A percentile compares a stretch with the other conserved stretches of the same genome.
These are phyloP conservation scores for Cheilosia vulpina DNA, from an alignment of 2,888 invertebrate genomes.

Conservation along the genomic window DNA sequence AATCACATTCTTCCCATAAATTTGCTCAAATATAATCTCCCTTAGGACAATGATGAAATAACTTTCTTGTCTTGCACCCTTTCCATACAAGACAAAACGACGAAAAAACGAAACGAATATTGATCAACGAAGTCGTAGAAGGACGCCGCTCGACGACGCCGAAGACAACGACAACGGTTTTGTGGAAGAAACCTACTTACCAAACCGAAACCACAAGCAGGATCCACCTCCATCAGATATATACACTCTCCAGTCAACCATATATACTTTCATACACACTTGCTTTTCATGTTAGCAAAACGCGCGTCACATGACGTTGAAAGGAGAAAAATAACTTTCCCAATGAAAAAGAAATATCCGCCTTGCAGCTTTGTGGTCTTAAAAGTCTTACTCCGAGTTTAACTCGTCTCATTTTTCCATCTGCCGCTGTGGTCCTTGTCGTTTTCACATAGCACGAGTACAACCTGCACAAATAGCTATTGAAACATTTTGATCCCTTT, in stretches of 20 bases:
- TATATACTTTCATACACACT: constrained; percentile 29
- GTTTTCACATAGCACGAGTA: constrained; percentile 27
- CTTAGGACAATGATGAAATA: constrained; percentile 70
- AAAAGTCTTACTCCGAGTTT: constrained; percentile 48
- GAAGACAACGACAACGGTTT: constrained; percentile 6
- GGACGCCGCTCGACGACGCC: background rate
- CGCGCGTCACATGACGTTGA: background rate
- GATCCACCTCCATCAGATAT: constrained; percentile 48
- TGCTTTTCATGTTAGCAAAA: constrained; percentile 33
- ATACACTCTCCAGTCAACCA: constrained; percentile 47
- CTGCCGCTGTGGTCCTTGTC: constrained; percentile 12
- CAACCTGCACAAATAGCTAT: constrained; percentile 71
- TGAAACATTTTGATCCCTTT: constrained; percentile 72
- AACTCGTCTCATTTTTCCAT: constrained; percentile 36
- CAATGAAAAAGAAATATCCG: constrained; percentile 48
- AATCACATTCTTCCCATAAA: constrained; percentile 74
- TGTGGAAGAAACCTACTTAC: constrained; percentile 22
- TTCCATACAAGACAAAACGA: constrained; percentile 7
- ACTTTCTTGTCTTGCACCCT: constrained; percentile 68
- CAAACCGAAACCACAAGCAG: constrained; percentile 46
- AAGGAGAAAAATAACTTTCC: constrained; percentile 20
- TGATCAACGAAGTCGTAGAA: constrained; percentile 37
- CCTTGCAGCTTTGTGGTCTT: constrained; percentile 55
- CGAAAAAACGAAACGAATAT: constrained; percentile 38
- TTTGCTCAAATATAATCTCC: constrained; percentile 72